Percentiles rank a stretch among this genome's conserved stretches.
Conservation (phyloP, 2,113 vertebrate genomes). For the Pholis gunnellus region DNA sequence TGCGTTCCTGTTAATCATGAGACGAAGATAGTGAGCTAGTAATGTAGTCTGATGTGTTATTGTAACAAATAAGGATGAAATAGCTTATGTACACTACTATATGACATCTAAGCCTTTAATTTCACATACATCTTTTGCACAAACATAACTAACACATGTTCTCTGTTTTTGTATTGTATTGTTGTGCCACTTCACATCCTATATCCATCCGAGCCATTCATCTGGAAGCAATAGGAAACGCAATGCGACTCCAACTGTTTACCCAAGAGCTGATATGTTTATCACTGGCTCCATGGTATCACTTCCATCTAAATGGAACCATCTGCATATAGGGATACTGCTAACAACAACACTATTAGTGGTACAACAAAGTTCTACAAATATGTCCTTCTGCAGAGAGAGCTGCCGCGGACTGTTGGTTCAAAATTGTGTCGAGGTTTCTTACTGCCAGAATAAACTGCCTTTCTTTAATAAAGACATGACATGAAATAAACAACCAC, state of each 20-base stretch:
- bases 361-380: slow-evolving; percentile 20
- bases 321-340: slow-evolving; percentile 24
- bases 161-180: neutral
- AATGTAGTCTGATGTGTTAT: neutral
- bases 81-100: neutral
- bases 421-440: neutral
- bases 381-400: slow-evolving; percentile 18
- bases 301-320: slow-evolving; percentile 38
- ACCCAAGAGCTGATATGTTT: slow-evolving; percentile 32
- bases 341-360: slow-evolving; percentile 9
- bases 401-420: neutral
- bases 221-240: neutral
- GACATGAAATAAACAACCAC: slow-evolving; percentile 14
- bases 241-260: slow-evolving; percentile 15
- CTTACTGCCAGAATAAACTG: neutral
- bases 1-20: neutral
- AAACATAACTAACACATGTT: neutral
- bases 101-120: neutral
- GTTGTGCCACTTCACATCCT: neutral
- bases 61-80: neutral
- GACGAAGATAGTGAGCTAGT: neutral
- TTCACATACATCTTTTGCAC: neutral
- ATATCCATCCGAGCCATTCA: neutral
- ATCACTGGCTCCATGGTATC: slow-evolving; percentile 25
- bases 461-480: slow-evolving; percentile 16